Percentiles rank a stretch among this genome's conserved stretches.
Evolutionary conservation across 64 coral and sea anemone species (phyloP).

Genomic region (Catalaphyllia jardinei): DNA sequence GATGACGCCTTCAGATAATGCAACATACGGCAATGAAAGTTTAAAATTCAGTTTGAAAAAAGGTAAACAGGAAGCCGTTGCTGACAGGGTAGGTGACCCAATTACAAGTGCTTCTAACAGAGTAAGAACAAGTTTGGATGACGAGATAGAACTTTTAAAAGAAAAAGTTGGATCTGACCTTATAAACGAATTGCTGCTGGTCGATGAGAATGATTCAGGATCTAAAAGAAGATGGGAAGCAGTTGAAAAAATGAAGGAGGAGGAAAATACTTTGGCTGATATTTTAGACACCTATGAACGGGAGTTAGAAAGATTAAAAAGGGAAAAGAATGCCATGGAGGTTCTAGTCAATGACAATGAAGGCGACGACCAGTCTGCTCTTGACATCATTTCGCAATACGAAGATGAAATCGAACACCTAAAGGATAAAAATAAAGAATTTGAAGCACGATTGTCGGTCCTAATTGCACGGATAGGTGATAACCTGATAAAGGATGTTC

Average conservation of each 20-base stretch:
- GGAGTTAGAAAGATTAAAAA: slow-evolving; percentile 36
- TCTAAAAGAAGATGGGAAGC: slow-evolving; percentile 1
- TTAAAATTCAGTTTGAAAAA: too few species aligned
- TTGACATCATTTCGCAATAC: slow-evolving; percentile 54
- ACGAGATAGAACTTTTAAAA: slow-evolving; percentile 5
- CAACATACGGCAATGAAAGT: too few species aligned
- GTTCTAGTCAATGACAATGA: neutral
- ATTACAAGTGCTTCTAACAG: neutral
- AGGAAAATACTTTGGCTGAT: slow-evolving; percentile 46
- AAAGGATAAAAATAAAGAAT: neutral
- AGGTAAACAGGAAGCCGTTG: too few species aligned
- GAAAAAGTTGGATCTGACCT: slow-evolving; percentile 41
- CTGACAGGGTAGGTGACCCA: too few species aligned
- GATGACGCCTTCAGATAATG: too few species aligned
- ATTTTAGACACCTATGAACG: slow-evolving; percentile 57
- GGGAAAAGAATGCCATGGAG: slow-evolving; percentile 61
- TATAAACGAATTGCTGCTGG: slow-evolving; percentile 7
- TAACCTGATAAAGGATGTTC: slow-evolving; percentile 41
- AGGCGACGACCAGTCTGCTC: slow-evolving; percentile 1
- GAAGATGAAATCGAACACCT: slow-evolving; percentile 55
- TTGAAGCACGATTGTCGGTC: neutral
- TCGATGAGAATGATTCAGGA: neutral
- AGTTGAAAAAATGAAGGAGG: slow-evolving; percentile 13
- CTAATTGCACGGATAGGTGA: slow-evolving; percentile 37
- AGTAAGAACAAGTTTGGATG: neutral